Base-by-base conservation (phyloP, 2,113 vertebrate genomes). In the Zosterops lateralis region DNA sequence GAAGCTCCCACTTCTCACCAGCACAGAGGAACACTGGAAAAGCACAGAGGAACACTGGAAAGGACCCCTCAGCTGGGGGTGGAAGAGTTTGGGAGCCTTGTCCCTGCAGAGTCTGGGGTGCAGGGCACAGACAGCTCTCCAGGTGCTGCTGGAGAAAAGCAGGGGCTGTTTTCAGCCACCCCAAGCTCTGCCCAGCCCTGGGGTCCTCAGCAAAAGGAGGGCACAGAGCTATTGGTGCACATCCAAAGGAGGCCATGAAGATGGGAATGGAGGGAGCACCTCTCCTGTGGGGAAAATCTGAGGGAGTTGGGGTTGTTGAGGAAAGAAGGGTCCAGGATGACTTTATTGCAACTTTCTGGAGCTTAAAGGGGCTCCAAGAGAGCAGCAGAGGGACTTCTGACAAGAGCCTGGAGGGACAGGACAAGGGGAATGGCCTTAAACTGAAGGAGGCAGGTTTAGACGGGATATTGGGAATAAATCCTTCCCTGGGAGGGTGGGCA, bases 401-500 rank as follows among this genome's bases (percentile, higher is more conserved):
- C 4, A 24, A 25, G 24, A 12, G 7, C 4, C 14, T 87, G 47
- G 8, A 20, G 19, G 16, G 65, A 47, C 7, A 54, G 48, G 18
- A 47, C 5, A 25, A 18, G 10, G 5, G 48, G 6, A 78, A 62
- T 14, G 19, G 19, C 24, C 50, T 87, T 25, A 62, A 62, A 47
- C 8, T 9, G 29, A 40, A n/a, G 16, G 48, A 56, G 25, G 29
- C 40, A 40, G 29, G 10, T 10, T 34, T 78, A n/a, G 48, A 31
- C 7, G 4, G 58, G n/a, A 24, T 48, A 21, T 12, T 34, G 48
- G 29, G 74, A 19, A 56, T 17, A 4, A 78, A 40, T 29, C 38
- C 4, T 29, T 5, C 20, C 21, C 38, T 18, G 9, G 1, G 14
- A 38, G 22, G 14, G 17, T 15, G 21, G 3, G 0, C 0, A 76